A percentile compares a stretch with the other conserved stretches of the same genome.
Evolutionary conservation across 1,140 invertebrate genomes (phyloP).

Genomic region (Neelides sp.): DNA sequence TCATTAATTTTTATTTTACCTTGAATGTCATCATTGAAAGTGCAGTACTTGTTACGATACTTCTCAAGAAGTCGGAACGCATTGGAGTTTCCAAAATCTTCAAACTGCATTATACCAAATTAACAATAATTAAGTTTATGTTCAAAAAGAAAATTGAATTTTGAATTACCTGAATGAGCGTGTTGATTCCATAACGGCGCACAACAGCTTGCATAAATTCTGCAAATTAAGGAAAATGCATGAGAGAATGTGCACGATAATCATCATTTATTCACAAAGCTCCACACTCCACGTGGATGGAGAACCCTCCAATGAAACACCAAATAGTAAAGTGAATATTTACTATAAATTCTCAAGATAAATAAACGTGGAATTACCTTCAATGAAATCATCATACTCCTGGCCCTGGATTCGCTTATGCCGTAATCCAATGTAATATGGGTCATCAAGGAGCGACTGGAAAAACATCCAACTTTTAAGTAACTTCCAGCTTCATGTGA

Average conservation of each 20-base stretch:
- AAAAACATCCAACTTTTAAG: conserved; percentile 6
- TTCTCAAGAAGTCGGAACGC: conserved; percentile 74
- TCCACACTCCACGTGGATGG: no score
- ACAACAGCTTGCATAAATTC: conserved; percentile 93
- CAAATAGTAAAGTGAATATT: no score
- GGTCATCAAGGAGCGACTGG: conserved; percentile 66
- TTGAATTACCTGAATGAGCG: conserved; percentile 46
- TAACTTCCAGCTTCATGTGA: neutral
- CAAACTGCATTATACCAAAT: conserved; percentile 55
- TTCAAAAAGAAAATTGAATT: neutral
- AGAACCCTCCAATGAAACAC: no score
- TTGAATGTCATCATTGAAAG: conserved; percentile 94
- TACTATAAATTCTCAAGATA: no score
- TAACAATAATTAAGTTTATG: conserved; percentile 8
- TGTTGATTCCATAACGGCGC: conserved; percentile 65
- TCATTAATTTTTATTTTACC: conserved; percentile 50
- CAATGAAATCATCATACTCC: conserved; percentile 83
- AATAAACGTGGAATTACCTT: no score
- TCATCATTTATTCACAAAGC: no score
- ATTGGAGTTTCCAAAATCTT: conserved; percentile 87
- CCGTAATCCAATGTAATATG: conserved; percentile 78
- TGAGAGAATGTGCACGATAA: no score
- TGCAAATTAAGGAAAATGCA: no score
- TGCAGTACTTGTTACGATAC: conserved; percentile 74
- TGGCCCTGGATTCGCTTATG: conserved; percentile 65